A percentile compares a stretch with the other conserved stretches of the same genome.
phyloP scores from a whole-genome alignment of 2,797 vertebrate genomes.

The Notamacropus eugenii region DNA sequence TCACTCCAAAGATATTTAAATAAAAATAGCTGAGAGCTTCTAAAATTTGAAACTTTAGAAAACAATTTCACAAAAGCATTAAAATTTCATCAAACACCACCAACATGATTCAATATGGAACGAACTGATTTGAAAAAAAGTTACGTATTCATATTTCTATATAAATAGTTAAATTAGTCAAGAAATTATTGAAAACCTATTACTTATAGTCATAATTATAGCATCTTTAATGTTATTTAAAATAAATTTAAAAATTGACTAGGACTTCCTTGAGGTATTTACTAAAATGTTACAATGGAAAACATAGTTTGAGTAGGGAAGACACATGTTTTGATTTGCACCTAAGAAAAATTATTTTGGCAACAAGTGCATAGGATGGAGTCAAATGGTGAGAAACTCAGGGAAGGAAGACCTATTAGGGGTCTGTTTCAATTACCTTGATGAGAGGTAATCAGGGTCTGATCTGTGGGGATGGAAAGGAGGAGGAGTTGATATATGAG shows the following conservation, averaged over 20 bases:
- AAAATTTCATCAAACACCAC: not conserved
- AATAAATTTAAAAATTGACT: not conserved
- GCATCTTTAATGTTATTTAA: not conserved
- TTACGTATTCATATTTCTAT: not conserved
- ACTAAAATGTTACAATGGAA: not conserved
- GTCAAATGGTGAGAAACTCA: not conserved
- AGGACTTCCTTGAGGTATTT: not conserved
- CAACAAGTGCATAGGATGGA: not conserved
- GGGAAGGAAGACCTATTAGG: not conserved
- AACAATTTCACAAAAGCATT: not conserved
- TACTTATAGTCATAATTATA: too few relatives aligned
- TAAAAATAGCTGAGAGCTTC: conserved; percentile 34
- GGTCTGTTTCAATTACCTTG: not conserved
- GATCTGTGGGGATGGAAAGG: not conserved
- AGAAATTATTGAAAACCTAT: too few relatives aligned
- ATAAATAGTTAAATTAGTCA: too few relatives aligned
- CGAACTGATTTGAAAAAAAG: not conserved
- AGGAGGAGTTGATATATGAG: not conserved
- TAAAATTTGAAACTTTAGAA: not conserved
- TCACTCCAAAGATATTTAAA: conserved; percentile 26
- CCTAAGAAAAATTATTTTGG: not conserved
- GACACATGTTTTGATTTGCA: not conserved
- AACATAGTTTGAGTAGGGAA: not conserved
- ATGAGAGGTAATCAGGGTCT: not conserved
- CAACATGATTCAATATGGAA: not conserved